Base-by-base conservation (phyloP, 1,140 invertebrate genomes). In the Cherax quadricarinatus region DNA sequence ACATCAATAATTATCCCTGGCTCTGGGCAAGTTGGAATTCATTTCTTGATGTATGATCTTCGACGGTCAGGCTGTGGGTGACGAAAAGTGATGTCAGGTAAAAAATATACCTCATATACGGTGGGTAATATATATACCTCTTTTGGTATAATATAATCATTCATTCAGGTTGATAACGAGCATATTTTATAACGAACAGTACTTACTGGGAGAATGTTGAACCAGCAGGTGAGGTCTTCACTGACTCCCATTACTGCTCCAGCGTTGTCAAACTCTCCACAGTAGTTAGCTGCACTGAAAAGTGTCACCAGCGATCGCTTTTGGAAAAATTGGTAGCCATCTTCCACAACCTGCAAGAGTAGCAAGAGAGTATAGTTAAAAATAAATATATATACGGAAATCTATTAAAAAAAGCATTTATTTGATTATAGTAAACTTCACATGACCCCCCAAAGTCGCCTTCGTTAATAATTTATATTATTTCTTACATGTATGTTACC, bases 151-250 rank as follows among this genome's bases (percentile, higher is more conserved):
- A 6, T 66, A 66, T 21, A 18, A 66, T 66, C 14, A 66, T 66
- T 66, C 18, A 66, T 66, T 18, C 30, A 66, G 18, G 62, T 18
- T 16, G 21, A 66, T 21, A 14, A 66, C 14, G 5, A 66, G 21
- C 62, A 66, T 18, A 21, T 66, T 66, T 1, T 66, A 21, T 66
- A 9, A 57, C 6, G 9, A 51, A n/a, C 1, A 18, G 49, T 53
- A 91, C 91, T 88, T 24, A 92, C 91, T 6, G 91, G 91, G 14
- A 92, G 51, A 60, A 92, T 92, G 70, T 88, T 92, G 41, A 92
- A 92, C 91, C 91, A 92, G 86, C 91, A 92, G 80, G 91, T 92
- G 51, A 92, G 91, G 81, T 92, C 91, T 41, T 92, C 86, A 48
- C 91, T 92, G 30, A 92, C 91, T 18, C 86, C 91, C 91, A 92